A percentile compares a stretch with the other conserved stretches of the same genome.
Evolutionary conservation across 2,113 vertebrate species (phyloP).

Genomic region (Tichodroma muraria): DNA sequence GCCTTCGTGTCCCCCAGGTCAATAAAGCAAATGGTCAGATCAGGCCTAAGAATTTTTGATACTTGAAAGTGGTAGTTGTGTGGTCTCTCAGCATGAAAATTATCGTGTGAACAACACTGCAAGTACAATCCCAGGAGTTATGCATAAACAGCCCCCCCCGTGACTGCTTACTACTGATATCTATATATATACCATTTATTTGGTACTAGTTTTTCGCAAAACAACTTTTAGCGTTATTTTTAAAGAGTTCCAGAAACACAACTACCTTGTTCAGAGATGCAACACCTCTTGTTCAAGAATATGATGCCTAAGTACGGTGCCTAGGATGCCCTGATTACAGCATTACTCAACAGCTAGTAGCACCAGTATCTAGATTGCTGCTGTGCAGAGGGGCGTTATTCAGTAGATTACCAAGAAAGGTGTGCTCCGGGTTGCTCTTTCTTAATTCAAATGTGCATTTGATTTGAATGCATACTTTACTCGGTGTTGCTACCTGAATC

Average conservation of each 20-base stretch:
- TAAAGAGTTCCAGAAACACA: not conserved
- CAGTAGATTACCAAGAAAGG: not conserved
- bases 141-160: fast-evolving
- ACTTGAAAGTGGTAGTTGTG: not conserved
- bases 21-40: not conserved
- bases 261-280: not conserved
- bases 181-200: not conserved
- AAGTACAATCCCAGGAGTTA: not conserved
- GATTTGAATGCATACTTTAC: not conserved
- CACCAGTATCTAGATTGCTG: not conserved
- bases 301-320: not conserved
- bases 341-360: not conserved
- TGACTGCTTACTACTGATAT: not conserved
- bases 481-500: not conserved
- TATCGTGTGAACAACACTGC: not conserved
- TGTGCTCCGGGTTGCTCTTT: not conserved
- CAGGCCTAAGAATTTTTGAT: not conserved
- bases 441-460: not conserved
- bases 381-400: not conserved
- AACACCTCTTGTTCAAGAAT: not conserved
- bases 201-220: not conserved
- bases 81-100: not conserved
- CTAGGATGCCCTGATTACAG: not conserved
- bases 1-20: not conserved
- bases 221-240: not conserved